Conservation (phyloP, 2,113 vertebrate genomes). For the Chunga burmeisteri region DNA sequence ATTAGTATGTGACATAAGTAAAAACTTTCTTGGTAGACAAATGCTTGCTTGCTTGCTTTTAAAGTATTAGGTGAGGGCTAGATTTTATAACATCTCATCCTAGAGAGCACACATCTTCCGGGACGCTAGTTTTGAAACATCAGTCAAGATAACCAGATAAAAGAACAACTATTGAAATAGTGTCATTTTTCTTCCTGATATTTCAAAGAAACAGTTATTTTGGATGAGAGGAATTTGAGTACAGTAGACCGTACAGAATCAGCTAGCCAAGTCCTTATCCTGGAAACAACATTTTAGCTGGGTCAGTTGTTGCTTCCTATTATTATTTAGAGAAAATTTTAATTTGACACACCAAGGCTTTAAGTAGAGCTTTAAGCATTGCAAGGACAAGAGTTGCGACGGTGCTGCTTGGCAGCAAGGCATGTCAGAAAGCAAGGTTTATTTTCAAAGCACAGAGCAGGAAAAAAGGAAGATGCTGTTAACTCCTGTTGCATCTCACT, state of each 20-base stretch:
- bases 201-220: not conserved
- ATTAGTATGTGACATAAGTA: conserved; percentile 9
- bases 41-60: not conserved
- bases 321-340: not conserved
- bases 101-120: not conserved
- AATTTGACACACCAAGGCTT: not conserved
- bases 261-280: not conserved
- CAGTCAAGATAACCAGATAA: conserved; percentile 5
- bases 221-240: not conserved
- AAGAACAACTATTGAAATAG: not conserved
- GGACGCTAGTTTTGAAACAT: not conserved
- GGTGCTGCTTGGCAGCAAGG: not conserved
- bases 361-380: not conserved
- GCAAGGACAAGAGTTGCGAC: not conserved
- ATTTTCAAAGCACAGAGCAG: not conserved
- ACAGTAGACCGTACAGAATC: not conserved
- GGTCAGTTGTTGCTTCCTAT: not conserved
- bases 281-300: not conserved
- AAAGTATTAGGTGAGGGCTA: not conserved
- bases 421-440: accelerated
- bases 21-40: not conserved
- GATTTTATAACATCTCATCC: not conserved
- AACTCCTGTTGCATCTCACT: not conserved
- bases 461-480: not conserved
- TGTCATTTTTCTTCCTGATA: not conserved